A percentile compares a stretch with the other conserved stretches of the same genome.
These are phyloP conservation scores for Spinibarbus caldwelli DNA, from an alignment of 2,797 vertebrate genomes.

Conservation along the genomic window DNA sequence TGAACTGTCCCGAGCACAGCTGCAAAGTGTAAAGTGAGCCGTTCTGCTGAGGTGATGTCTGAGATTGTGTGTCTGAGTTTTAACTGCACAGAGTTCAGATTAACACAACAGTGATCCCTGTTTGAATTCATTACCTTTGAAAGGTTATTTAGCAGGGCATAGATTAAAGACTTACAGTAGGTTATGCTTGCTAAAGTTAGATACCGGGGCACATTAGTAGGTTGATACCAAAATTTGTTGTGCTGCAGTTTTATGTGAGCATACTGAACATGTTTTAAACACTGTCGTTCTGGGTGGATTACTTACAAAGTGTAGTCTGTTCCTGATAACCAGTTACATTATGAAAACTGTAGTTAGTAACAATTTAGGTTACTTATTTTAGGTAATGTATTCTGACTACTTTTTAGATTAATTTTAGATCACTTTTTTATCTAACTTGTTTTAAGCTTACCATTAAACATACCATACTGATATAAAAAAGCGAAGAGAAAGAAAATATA, in stretches of 20 bases:
- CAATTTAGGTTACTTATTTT: no score
- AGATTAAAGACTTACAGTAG: neutral
- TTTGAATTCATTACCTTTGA: conserved; percentile 32
- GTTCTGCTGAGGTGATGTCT: conserved; percentile 9
- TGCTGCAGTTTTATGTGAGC: no score
- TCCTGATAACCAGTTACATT: no score
- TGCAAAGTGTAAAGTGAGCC: conserved; percentile 33
- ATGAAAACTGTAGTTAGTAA: no score
- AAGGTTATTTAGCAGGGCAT: conserved; percentile 1
- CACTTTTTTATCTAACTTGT: no score
- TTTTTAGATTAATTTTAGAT: no score
- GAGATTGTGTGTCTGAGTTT: no score
- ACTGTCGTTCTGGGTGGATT: neutral
- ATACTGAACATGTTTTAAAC: neutral
- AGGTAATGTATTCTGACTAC: no score
- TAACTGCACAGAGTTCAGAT: conserved; percentile 17
- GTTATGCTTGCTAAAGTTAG: neutral
- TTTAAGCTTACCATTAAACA: no score
- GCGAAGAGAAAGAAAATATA: no score
- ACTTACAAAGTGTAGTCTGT: no score
- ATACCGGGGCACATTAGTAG: neutral
- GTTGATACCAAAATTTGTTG: neutral
- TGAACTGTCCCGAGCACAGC: conserved; percentile 36
- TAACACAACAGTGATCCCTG: neutral
- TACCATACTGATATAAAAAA: no score